Base-by-base conservation (phyloP, 1,140 invertebrate genomes). In the Drosophila yakuba region DNA sequence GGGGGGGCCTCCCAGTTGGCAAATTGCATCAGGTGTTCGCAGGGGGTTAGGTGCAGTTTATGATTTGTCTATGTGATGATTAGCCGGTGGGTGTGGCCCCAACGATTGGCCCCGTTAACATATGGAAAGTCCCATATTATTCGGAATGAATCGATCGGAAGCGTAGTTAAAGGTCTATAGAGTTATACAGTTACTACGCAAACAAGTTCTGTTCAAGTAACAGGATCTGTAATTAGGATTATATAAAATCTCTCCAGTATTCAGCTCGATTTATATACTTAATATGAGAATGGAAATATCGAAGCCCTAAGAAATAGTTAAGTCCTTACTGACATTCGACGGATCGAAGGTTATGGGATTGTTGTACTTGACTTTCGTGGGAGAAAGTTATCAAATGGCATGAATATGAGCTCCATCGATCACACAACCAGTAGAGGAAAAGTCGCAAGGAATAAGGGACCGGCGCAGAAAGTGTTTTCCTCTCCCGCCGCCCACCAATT, bases 1-100 rank as follows among this genome's bases (percentile, higher is more conserved):
- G 14, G 60, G 60, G 66, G 64, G 66, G 66, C 23, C 25, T 68
- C 51, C 64, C 78, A 73, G 63, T 86, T 86, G 83, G 71, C 83
- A 86, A 86, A 86, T 88, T 86, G 47, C 82, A 86, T 88, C 83
- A 88, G 82, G 82, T 86, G 82, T 72, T 75, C 57, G 50, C n/a
- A 8, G 63, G 61, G 48, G 47, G 20, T 59, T 58, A 54, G 54
- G 59, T 44, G 81, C 59, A 72, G 39, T 59, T 79, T 88, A 82
- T 86, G 82, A 86, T 88, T 86, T 86, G 82, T 88, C 58, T 82
- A 39, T 88, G 71, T 61, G 71, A 62, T 86, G 82, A 86, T 86
- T 88, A 83, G 79, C 75, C 66, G 28, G 62, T 79, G 75, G 83
- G 82, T 82, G 82, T 88, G 82, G 71, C 61, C 25, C n/a, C 47